phyloP scores from a whole-genome alignment of 1,140 invertebrate species.

The Drosophila carrolli region DNA sequence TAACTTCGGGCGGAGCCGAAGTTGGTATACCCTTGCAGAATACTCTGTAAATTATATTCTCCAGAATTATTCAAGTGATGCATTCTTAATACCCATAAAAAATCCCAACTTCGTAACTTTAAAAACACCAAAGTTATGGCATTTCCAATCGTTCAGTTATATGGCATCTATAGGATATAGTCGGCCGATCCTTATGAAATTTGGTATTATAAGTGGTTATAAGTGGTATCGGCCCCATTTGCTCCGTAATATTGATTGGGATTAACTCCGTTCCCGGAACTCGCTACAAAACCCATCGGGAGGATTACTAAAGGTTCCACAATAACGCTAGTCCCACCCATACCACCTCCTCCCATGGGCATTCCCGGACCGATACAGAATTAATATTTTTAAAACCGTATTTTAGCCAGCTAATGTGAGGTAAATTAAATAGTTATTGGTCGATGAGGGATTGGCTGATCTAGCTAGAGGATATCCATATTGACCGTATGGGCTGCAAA shows the following conservation, averaged over 20 bases:
- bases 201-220: slow-evolving; percentile 13
- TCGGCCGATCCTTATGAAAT: too few species aligned
- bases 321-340: slow-evolving; percentile 28
- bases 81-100: too few species aligned
- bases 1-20: too few species aligned
- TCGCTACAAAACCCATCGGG: slow-evolving; percentile 44
- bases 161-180: too few species aligned
- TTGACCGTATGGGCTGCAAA: slow-evolving; percentile 8
- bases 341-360: slow-evolving; percentile 7
- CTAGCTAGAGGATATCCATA: slow-evolving; percentile 33
- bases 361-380: not conserved
- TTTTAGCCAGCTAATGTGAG: slow-evolving; percentile 48
- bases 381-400: too few species aligned
- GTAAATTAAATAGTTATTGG: slow-evolving; percentile 63
- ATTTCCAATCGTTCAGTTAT: too few species aligned
- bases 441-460: slow-evolving; percentile 37
- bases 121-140: too few species aligned
- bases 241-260: slow-evolving; percentile 60
- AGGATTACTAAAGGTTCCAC: slow-evolving; percentile 52
- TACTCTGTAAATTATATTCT: too few species aligned
- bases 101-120: too few species aligned
- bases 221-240: slow-evolving; percentile 48
- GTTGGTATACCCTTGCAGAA: too few species aligned
- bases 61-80: too few species aligned
- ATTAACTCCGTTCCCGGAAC: slow-evolving; percentile 22